phyloP scores from a whole-genome alignment of 2,888 invertebrate genomes.

The Drepanosiphum platanoidis region DNA sequence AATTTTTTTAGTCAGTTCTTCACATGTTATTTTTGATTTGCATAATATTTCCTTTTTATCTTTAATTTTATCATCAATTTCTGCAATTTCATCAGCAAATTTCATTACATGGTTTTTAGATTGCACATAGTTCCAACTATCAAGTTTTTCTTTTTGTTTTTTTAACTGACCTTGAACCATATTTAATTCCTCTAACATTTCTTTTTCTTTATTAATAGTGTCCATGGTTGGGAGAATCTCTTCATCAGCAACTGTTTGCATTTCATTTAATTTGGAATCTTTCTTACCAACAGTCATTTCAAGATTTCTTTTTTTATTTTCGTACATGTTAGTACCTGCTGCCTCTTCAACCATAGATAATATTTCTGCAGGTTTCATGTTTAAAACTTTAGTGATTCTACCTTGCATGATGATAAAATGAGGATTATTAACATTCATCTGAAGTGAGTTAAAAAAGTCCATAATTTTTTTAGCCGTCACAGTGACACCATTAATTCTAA shows the following conservation, averaged over 20 bases:
- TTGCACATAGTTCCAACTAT: constrained; percentile 31
- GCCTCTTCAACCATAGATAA: constrained; percentile 98
- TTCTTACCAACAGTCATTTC: constrained; percentile 91
- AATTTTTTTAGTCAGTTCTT: constrained; percentile 70
- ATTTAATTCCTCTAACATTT: constrained; percentile 50
- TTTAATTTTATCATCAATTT: constrained; percentile 71
- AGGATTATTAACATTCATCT: constrained; percentile 98
- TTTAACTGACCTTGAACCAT: constrained; percentile 35
- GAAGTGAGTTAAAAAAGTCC: constrained; percentile 95
- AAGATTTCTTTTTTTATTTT: constrained; percentile 88
- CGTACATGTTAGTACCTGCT: constrained; percentile 96
- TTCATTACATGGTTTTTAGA: background rate
- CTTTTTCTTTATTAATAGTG: constrained; percentile 43
- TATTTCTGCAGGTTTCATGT: constrained; percentile 98
- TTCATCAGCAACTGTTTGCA: constrained; percentile 47
- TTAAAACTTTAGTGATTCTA: constrained; percentile 96
- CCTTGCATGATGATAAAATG: constrained; percentile 99
- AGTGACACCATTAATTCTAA: constrained; percentile 90
- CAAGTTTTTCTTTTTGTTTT: constrained; percentile 27
- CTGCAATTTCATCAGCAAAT: constrained; percentile 69
- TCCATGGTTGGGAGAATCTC: constrained; percentile 47
- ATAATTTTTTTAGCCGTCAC: constrained; percentile 90
- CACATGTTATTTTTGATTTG: constrained; percentile 72
- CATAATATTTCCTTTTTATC: constrained; percentile 70
- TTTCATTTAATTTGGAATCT: constrained; percentile 85